phyloP scores from a whole-genome alignment of 2,113 vertebrate genomes.

The Heloderma charlesbogerti region DNA sequence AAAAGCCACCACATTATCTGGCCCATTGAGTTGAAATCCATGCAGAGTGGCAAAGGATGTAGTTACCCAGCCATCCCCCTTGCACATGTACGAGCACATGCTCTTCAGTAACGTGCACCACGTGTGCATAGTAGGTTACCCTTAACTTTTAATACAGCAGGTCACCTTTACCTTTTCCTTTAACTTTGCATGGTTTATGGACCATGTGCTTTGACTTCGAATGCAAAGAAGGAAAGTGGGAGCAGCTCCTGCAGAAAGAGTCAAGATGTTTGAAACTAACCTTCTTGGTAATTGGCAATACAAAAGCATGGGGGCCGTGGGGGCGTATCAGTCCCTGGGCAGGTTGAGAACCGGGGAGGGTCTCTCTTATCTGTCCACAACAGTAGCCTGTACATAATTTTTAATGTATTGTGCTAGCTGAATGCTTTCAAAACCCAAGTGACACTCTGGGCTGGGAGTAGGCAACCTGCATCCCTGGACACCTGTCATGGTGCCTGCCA shows the following conservation, averaged over 20 bases:
- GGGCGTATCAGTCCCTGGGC: background rate
- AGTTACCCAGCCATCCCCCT: no score
- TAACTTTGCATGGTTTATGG: background rate
- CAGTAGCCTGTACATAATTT: background rate
- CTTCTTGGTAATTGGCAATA: background rate
- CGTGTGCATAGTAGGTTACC: no score
- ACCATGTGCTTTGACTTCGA: background rate
- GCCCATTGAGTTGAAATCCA: fast-evolving
- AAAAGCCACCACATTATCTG: background rate
- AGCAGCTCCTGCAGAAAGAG: background rate
- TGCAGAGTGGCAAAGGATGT: background rate
- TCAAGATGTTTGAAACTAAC: no score
- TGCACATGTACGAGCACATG: background rate
- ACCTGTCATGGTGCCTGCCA: no score
- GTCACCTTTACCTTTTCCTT: no score
- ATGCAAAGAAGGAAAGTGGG: background rate
- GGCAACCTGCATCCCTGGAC: no score
- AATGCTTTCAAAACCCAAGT: background rate
- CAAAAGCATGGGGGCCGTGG: fast-evolving
- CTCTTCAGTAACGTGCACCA: background rate
- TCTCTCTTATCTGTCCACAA: background rate
- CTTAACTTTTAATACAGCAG: no score
- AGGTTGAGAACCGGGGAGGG: background rate
- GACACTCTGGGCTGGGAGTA: background rate
- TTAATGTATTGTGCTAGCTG: background rate